Evolutionary conservation across 2,113 vertebrate genomes (phyloP), one percentile per base, ranked within the genome.

Genomic region (Hippolais icterina): DNA sequence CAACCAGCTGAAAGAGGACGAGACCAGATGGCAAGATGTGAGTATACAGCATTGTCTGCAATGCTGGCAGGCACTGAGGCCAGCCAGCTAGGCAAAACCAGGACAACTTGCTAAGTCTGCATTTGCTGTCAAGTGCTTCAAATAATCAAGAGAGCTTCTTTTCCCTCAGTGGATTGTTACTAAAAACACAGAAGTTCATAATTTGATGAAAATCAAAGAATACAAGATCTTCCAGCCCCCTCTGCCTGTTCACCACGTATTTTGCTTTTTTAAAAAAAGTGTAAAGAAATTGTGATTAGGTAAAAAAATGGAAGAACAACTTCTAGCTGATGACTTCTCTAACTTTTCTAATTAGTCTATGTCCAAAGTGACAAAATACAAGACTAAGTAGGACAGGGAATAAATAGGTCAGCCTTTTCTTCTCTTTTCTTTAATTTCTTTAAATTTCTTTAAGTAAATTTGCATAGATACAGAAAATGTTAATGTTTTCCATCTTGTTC

Each of bases 11-110:
- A 99, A 98, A 90, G 99, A 99, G 90, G 99, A 99, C 2, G 99
- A 99, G 41, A 98, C 98, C 96, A 99, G 98, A 91, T 99, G 99
- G 99, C 99, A 99, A 97, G 99, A 99, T 9, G 99, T 99, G 96
- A 99, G 99, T 98, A 53, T 37, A 11, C 13, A 15, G 6, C 59
- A 24, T 49, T 10, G 9, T 47, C 60, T 79, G 52, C 53, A 46
- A 0, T 50, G 54, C 35, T 92, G 44, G 10, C 47, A 10, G 44
- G 12, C 42, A 6, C 20, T 31, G 78, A 46, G 31, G 59, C 59
- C 59, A 35, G 7, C 33, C 17, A 66, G n/a, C 39, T 29, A 20
- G 42, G 64, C 72, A 75, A 37, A 87, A 52, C 16, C 50, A 70
- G 35, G 16, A 42, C n/a, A 89, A 10, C 56, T 22, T 75, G 53